These are phyloP conservation scores for Antheraea assamensis DNA, from an alignment of 2,888 invertebrate species.

Conservation along the genomic window DNA sequence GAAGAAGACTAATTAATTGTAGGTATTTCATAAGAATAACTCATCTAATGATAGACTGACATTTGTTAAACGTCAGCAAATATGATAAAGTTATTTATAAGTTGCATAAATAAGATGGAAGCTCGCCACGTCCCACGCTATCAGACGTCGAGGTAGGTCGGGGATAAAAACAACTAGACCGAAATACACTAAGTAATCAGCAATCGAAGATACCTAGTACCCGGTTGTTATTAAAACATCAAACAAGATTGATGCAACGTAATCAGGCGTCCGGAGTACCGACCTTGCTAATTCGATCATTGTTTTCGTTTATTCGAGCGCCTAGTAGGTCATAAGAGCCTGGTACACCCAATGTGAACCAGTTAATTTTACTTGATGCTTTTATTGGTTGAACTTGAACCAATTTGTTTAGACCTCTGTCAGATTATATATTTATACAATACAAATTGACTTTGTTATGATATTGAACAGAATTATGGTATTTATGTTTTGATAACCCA, in stretches of 20 bases:
- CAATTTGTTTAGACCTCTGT: constrained; percentile 11
- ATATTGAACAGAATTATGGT: constrained; percentile 26
- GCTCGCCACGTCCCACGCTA: constrained; percentile 57
- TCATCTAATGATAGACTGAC: constrained; percentile 26
- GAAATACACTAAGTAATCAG: constrained; percentile 42
- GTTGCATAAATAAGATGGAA: constrained; percentile 67
- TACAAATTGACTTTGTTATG: constrained; percentile 32
- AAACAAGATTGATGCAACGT: constrained; percentile 42
- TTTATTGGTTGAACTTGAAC: constrained; percentile 24
- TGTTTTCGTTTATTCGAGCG: constrained; percentile 44
- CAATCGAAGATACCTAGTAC: constrained; percentile 8
- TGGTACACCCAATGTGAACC: constrained; percentile 35
- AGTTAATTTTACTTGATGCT: constrained; percentile 35
- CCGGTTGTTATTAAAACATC: constrained; percentile 48
- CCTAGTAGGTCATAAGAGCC: constrained; percentile 47
- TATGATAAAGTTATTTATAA: constrained; percentile 71
- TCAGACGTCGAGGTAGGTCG: constrained; percentile 69
- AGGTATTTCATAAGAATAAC: constrained; percentile 20
- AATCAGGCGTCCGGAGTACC: constrained; percentile 34
- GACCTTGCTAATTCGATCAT: constrained; percentile 49
- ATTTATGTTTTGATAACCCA: neutral
- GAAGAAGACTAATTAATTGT: neutral
- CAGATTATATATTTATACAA: constrained; percentile 21
- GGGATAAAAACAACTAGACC: constrained; percentile 58
- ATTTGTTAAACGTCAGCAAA: constrained; percentile 41